These are phyloP conservation scores for Eucriotettix oculatus DNA, from an alignment of 2,888 invertebrate species.

Conservation along the genomic window DNA sequence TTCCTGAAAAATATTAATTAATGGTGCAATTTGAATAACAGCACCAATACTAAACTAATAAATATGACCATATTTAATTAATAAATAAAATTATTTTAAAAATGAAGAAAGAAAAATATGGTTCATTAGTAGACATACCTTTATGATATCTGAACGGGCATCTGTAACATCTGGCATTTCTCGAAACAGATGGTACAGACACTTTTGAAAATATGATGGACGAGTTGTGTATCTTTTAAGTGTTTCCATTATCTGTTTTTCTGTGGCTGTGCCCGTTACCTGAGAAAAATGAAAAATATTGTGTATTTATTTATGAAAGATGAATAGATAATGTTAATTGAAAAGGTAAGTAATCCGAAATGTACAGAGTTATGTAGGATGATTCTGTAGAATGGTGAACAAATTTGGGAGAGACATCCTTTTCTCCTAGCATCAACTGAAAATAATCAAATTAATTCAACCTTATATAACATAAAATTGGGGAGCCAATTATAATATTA, in stretches of 20 bases:
- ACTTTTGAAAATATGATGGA: slow-evolving; percentile 45
- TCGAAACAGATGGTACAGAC: slow-evolving; percentile 44
- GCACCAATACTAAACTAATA: neutral
- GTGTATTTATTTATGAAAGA: neutral
- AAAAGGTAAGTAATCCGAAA: too few relatives aligned
- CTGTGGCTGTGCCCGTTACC: slow-evolving; percentile 38
- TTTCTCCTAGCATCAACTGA: too few relatives aligned
- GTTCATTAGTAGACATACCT: slow-evolving; percentile 25
- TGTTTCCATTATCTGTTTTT: slow-evolving; percentile 38
- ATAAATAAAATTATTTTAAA: neutral
- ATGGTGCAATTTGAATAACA: neutral
- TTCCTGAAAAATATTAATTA: too few relatives aligned
- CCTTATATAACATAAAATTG: too few relatives aligned
- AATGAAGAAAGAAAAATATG: neutral
- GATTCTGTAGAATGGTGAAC: too few relatives aligned
- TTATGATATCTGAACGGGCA: slow-evolving; percentile 43
- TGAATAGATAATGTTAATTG: too few relatives aligned
- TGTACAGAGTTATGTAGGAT: too few relatives aligned
- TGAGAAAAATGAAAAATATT: slow-evolving; percentile 14
- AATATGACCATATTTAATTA: too few relatives aligned
- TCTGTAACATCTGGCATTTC: slow-evolving; percentile 31
- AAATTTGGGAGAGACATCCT: too few relatives aligned
- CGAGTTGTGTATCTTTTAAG: slow-evolving; percentile 37
- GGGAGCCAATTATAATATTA: too few relatives aligned
- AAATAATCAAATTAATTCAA: too few relatives aligned